Evolutionary conservation across 2,888 invertebrate species (phyloP), one percentile per base, ranked within the genome.

Genomic region (Artemia sinica): DNA sequence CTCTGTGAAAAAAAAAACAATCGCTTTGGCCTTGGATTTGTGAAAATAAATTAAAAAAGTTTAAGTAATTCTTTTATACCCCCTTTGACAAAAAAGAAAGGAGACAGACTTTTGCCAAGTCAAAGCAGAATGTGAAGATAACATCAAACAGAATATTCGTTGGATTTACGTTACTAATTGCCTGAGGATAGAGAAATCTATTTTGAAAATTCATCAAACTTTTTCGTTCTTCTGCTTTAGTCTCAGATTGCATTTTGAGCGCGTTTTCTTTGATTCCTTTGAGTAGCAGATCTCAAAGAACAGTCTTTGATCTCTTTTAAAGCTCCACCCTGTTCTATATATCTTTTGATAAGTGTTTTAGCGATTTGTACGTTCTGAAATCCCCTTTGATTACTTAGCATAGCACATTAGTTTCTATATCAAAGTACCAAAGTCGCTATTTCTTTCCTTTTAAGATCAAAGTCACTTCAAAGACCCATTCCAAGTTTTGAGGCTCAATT

Each of bases 281-380:
- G 58, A 58, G 58, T n/a, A 14, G 58, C 58, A n/a, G 58, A 18
- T 58, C 18, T 18, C n/a, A 58, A 58, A 18, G 58, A 18, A 4
- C 28, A 18, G 58, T 58, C 58, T 58, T 58, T 58, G 58, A 58
- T 58, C 58, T 58, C 58, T n/a, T 58, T 18, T n/a, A 28, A 28
- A 28, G 58, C 8, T 18, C 58, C 58, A 14, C 58, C 58, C 58
- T 18, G 18, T 18, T n/a, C 58, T 58, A 58, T 58, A 58, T 58
- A 58, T 58, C 58, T 58, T 58, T 58, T 58, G 58, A 58, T 58
- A 58, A 58, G 58, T 58, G 58, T 58, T 58, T 58, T 58, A 58
- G 58, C 58, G 58, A 58, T 58, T 58, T 58, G 58, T 58, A 58
- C 18, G 58, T 58, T 58, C 58, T 58, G 18, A 58, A 58, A n/a